phyloP scores from a whole-genome alignment of 2,113 vertebrate genomes.

The Pangasianodon hypophthalmus region DNA sequence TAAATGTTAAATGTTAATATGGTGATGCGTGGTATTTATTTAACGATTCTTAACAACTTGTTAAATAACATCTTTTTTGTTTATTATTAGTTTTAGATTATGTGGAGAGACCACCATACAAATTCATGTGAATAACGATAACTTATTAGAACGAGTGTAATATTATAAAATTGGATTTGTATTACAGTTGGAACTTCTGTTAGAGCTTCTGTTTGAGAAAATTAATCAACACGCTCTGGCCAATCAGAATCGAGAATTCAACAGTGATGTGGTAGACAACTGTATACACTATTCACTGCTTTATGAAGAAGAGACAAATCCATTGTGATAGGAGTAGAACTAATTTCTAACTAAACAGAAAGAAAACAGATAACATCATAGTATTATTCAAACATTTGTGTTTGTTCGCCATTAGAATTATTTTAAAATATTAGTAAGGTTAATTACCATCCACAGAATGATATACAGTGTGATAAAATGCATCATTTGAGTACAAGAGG shows the following conservation, averaged over 20 bases:
- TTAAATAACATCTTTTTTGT: background rate
- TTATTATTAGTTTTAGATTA: background rate
- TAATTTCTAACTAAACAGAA: background rate
- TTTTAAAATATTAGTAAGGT: background rate
- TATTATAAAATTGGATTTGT: background rate
- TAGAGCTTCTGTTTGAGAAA: background rate
- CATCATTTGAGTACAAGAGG: background rate
- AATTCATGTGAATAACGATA: background rate
- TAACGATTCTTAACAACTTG: background rate
- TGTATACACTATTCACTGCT: background rate
- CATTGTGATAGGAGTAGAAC: background rate
- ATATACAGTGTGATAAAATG: background rate
- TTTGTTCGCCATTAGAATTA: background rate
- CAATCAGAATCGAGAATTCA: background rate
- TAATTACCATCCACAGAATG: background rate
- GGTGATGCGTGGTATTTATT: no score
- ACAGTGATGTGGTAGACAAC: background rate
- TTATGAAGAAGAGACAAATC: background rate
- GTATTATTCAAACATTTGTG: background rate
- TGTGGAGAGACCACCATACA: background rate
- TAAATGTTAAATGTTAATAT: background rate
- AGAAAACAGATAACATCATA: background rate
- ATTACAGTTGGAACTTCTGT: background rate
- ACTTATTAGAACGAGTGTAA: background rate
- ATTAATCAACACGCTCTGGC: background rate